Percentiles rank a stretch among this genome's conserved stretches.
Conservation (phyloP, 2,113 vertebrate species). For the Origma solitaria region DNA sequence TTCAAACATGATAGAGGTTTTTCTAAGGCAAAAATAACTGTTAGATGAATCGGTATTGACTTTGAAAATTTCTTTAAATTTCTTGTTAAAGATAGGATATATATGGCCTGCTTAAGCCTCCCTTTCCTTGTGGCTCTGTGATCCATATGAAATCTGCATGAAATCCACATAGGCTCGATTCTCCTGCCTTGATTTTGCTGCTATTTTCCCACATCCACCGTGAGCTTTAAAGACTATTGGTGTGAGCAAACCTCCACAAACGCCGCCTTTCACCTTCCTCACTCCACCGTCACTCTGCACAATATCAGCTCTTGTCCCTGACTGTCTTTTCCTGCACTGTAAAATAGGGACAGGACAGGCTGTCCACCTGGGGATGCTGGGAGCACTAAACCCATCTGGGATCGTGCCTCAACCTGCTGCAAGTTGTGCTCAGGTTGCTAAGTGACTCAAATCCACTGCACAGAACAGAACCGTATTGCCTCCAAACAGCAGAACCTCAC, state of each 20-base stretch:
- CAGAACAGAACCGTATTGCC: constrained; percentile 1
- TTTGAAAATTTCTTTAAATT: background rate
- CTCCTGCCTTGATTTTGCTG: background rate
- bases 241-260: background rate
- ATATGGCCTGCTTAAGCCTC: background rate
- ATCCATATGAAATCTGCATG: background rate
- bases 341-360: background rate
- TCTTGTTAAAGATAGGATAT: background rate
- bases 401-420: background rate
- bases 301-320: background rate
- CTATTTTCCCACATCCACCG: fast-evolving
- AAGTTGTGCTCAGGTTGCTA: constrained; percentile 50
- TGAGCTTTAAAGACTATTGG: background rate
- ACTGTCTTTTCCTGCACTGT: background rate
- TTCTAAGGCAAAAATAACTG: background rate
- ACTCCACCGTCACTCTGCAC: background rate
- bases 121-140: background rate
- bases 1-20: background rate
- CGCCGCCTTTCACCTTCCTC: background rate
- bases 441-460: constrained; percentile 49
- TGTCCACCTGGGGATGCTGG: constrained; percentile 17
- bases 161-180: background rate
- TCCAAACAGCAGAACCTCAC: constrained; percentile 43
- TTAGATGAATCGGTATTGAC: background rate
- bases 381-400: background rate